Evolutionary conservation across 2,797 vertebrate genomes (phyloP), one percentile per base, ranked within the genome.

Genomic region (Ispidina lecontei): DNA sequence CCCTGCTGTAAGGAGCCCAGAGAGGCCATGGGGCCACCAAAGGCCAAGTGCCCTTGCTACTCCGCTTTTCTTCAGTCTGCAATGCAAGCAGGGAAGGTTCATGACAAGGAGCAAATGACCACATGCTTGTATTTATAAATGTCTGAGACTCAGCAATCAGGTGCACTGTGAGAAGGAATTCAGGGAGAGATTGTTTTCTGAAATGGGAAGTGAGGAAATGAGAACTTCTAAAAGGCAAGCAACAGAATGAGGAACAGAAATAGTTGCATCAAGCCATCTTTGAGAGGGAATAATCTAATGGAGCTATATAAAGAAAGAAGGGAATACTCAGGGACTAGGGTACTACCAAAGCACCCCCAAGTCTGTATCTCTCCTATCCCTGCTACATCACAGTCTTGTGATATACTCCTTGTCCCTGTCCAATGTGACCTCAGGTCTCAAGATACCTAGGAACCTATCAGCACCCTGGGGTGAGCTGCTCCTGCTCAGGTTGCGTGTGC

Each of bases 171-270:
- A 87, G 75, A 68, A 64, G 29, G 33, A 71, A 26, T 6, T 33
- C 59, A 78, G 62, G 31, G 31, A 93, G n/a, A 74, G 63, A 35
- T 77, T 71, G 74, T 87, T 65, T 10, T 0, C 89, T 83, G 77
- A 89, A 94, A 91, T 0, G 9, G 70, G 70, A 94, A 94, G 69
- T 81, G 37, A 79, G 69, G 78, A 95, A 96, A 90, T 17, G 67
- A 92, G 89, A 90, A 91, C 76, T 85, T 89, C 82, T 77, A 85
- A 67, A 93, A 91, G 59, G 80, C 52, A 93, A 84, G 89, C 43
- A 90, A 59, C 25, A 86, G 87, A 93, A 96, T 90, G 65, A 93
- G 96, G 93, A 96, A 94, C 81, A 93, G 91, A 82, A 96, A 90
- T 80, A 91, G 75, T 77, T 87, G 90, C 74, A 79, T 76, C 59